Percentiles rank a stretch among this genome's conserved stretches.
Evolutionary conservation across 2,888 invertebrate genomes (phyloP).

Genomic region (Oeneis ivallda): DNA sequence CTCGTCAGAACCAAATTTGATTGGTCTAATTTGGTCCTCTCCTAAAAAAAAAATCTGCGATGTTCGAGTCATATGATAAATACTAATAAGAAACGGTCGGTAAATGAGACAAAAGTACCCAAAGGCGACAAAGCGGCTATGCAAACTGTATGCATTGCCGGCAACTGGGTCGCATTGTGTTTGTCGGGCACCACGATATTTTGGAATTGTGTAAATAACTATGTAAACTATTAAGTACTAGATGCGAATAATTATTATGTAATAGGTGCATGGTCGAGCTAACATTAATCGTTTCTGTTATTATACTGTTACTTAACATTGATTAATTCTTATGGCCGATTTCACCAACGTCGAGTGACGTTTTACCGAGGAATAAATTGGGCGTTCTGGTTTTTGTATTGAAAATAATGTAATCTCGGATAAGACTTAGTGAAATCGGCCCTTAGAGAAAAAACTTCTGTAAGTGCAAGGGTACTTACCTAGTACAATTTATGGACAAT

Average conservation of each 20-base stretch:
- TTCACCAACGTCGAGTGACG: too few relatives aligned
- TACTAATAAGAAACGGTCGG: constrained; percentile 65
- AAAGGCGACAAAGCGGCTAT: constrained; percentile 66
- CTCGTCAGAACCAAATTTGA: too few relatives aligned
- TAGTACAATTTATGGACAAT: too few relatives aligned
- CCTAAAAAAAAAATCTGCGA: too few relatives aligned
- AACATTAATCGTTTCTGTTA: constrained; percentile 13
- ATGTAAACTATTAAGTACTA: constrained; percentile 40
- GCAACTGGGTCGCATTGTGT: constrained; percentile 67
- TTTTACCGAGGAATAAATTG: too few relatives aligned
- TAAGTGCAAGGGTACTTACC: too few relatives aligned
- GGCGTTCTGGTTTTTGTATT: too few relatives aligned
- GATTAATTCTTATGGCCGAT: too few relatives aligned
- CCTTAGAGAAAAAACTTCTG: too few relatives aligned
- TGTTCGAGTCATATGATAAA: constrained; percentile 40
- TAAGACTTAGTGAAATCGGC: too few relatives aligned
- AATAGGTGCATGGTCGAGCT: constrained; percentile 35
- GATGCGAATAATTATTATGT: constrained; percentile 39
- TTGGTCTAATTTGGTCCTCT: too few relatives aligned
- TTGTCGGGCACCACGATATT: constrained; percentile 60
- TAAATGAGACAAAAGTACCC: constrained; percentile 70
- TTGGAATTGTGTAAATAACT: constrained; percentile 54
- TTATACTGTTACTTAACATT: not conserved
- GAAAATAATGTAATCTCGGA: too few relatives aligned
- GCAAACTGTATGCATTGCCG: constrained; percentile 55